A percentile compares a stretch with the other conserved stretches of the same genome.
Evolutionary conservation across 2,888 invertebrate genomes (phyloP).

Genomic region (Mystacides longicornis): DNA sequence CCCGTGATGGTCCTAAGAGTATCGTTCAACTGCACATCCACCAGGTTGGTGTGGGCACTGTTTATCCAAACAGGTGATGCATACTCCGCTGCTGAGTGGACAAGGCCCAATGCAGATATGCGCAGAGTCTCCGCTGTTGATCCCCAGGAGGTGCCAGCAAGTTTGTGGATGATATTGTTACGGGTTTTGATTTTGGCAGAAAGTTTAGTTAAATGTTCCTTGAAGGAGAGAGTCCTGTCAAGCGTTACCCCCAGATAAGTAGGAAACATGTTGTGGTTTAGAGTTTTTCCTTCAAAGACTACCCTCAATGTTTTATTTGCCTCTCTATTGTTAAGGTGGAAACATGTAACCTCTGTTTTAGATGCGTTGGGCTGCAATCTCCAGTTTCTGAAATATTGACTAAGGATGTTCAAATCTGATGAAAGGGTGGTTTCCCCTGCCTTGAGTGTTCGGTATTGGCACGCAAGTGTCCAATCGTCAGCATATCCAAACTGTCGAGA

Average conservation of each 20-base stretch:
- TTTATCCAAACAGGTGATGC: constrained; percentile 23
- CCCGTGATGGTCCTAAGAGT: not conserved
- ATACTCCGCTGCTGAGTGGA: constrained; percentile 20
- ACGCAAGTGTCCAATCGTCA: not conserved
- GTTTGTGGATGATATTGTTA: not conserved
- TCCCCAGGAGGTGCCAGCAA: not conserved
- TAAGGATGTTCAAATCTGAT: not conserved
- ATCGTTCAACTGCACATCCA: constrained; percentile 22
- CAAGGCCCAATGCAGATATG: not conserved
- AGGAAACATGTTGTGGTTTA: not conserved
- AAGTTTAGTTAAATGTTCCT: not conserved
- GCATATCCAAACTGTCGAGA: not conserved
- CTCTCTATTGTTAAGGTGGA: not conserved
- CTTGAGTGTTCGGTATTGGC: not conserved
- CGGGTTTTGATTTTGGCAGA: not conserved
- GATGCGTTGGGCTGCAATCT: not conserved
- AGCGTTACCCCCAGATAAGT: not conserved
- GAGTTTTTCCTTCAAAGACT: not conserved
- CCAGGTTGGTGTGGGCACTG: constrained; percentile 15
- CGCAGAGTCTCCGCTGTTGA: not conserved
- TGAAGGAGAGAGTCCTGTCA: not conserved
- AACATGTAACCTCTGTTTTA: not conserved
- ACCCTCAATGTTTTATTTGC: not conserved
- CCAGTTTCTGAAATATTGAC: not conserved
- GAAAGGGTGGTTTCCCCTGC: not conserved